Conservation (phyloP, 2,888 invertebrate species). For the Heliconius hortense region DNA sequence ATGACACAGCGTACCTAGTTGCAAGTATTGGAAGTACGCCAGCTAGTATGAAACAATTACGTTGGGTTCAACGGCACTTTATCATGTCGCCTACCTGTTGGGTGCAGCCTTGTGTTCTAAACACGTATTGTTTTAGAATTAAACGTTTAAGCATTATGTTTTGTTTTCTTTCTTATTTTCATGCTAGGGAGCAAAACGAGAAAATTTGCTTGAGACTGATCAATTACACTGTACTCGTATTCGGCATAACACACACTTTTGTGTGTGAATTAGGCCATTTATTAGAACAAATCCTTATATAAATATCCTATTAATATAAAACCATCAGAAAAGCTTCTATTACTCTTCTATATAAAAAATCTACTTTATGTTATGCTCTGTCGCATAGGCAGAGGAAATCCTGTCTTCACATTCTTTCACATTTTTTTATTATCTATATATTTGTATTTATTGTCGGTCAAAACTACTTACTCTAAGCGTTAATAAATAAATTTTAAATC, state of each 20-base stretch:
- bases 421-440: neutral
- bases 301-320: neutral
- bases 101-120: conserved; percentile 33
- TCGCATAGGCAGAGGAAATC: neutral
- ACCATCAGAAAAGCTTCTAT: too few relatives aligned
- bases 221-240: neutral
- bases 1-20: conserved; percentile 12
- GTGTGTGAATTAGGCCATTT: too few relatives aligned
- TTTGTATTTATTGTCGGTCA: too few relatives aligned
- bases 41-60: conserved; percentile 37
- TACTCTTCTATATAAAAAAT: too few relatives aligned
- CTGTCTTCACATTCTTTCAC: neutral
- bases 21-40: conserved; percentile 37
- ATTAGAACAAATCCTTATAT: too few relatives aligned
- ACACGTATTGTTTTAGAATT: conserved; percentile 19
- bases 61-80: conserved; percentile 41
- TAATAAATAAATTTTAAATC: neutral
- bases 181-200: too few relatives aligned
- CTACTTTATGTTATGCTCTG: neutral
- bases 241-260: neutral
- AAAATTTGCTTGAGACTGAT: too few relatives aligned
- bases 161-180: neutral
- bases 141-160: neutral
- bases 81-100: conserved; percentile 40
- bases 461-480: too few relatives aligned